Conservation (phyloP, 1,140 invertebrate species). For the Saccostrea echinata region DNA sequence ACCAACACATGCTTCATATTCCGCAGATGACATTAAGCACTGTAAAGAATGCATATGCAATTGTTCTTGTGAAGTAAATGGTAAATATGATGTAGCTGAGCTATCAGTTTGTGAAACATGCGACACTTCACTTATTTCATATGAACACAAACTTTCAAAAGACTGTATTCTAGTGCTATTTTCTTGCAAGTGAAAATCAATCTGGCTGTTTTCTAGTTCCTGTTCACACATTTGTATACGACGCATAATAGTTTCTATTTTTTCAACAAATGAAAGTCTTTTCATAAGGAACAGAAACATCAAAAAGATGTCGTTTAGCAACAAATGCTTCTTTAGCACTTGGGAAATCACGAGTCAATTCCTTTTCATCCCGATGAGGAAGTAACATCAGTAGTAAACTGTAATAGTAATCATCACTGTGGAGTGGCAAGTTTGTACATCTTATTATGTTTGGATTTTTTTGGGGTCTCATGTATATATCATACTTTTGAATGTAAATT, state of each 20-base stretch:
- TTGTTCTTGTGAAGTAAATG: too few species aligned
- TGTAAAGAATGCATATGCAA: too few species aligned
- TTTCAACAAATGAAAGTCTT: neutral
- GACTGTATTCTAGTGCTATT: too few species aligned
- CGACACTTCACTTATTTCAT: too few species aligned
- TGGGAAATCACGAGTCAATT: conserved; percentile 39
- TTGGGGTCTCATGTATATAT: conserved; percentile 43
- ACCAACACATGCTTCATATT: too few species aligned
- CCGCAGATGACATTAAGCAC: too few species aligned
- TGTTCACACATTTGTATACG: neutral
- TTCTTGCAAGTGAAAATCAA: too few species aligned
- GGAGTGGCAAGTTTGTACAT: conserved; percentile 51
- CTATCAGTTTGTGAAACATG: too few species aligned
- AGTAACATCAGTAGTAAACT: conserved; percentile 55
- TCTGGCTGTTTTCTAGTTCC: too few species aligned
- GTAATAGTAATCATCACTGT: conserved; percentile 47
- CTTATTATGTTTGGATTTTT: conserved; percentile 44
- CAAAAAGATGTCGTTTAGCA: conserved; percentile 45
- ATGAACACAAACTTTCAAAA: too few species aligned
- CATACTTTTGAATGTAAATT: conserved; percentile 34
- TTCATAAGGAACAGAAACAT: conserved; percentile 33
- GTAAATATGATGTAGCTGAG: too few species aligned
- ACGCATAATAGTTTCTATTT: too few species aligned
- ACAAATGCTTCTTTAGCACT: conserved; percentile 51
- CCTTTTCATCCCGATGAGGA: conserved; percentile 50